Conservation (phyloP, 2,888 invertebrate species). For the Drosophila quinaria region DNA sequence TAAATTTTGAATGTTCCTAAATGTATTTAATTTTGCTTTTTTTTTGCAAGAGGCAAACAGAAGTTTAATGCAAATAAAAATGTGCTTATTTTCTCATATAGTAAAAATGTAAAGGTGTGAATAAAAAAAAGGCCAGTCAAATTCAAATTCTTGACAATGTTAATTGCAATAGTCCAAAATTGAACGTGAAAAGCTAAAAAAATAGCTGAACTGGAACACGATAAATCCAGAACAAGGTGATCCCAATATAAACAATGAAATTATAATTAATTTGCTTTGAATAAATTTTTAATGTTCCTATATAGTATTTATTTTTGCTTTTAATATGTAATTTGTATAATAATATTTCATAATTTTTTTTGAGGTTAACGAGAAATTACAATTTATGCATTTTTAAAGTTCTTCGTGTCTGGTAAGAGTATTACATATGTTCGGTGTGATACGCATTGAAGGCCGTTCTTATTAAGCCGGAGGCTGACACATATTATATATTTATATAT, state of each 20-base stretch:
- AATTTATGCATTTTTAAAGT: too few relatives aligned
- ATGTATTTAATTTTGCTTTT: neutral
- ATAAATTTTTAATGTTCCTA: constrained; percentile 10
- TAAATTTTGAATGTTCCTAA: constrained; percentile 7
- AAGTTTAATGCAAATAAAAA: neutral
- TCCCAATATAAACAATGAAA: too few relatives aligned
- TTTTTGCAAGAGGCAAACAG: neutral
- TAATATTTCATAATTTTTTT: neutral
- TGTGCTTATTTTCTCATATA: neutral
- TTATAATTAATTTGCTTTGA: neutral
- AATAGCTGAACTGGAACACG: neutral
- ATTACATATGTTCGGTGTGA: constrained; percentile 8
- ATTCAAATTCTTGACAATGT: neutral
- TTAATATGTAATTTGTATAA: neutral
- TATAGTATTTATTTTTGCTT: neutral
- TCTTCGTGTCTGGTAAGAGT: constrained; percentile 1
- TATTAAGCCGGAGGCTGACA: constrained; percentile 17
- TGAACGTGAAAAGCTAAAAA: neutral
- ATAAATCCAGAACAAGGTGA: neutral
- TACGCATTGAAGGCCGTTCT: constrained; percentile 24
- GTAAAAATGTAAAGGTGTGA: neutral
- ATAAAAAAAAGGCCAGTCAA: neutral
- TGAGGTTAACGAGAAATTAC: neutral
- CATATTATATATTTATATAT: constrained; percentile 5
- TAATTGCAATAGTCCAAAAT: neutral